These are phyloP conservation scores for Notiomystis cincta DNA, from an alignment of 2,113 vertebrate genomes.

Conservation along the genomic window DNA sequence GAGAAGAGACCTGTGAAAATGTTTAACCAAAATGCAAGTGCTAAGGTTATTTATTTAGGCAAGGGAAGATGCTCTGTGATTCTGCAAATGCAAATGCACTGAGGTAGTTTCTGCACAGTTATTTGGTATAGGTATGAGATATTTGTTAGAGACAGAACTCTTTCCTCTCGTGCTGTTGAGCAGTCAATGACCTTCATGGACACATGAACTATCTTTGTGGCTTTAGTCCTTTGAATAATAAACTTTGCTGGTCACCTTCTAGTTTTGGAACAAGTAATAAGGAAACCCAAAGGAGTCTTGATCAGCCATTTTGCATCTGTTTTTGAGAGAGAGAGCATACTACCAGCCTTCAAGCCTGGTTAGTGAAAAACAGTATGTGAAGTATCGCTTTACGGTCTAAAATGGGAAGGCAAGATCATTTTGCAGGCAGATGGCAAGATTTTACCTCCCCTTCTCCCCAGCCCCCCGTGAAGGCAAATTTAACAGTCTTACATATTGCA, in stretches of 20 bases:
- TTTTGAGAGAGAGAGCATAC: not conserved
- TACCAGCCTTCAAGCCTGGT: not conserved
- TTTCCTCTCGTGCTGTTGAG: not conserved
- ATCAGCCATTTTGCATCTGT: not conserved
- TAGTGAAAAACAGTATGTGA: not conserved
- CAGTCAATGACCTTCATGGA: not conserved
- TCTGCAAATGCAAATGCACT: not conserved
- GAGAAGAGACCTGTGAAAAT: not conserved
- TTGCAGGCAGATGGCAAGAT: not conserved
- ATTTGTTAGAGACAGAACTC: not conserved
- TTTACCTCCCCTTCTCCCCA: not conserved
- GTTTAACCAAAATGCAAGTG: not conserved
- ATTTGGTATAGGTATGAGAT: not conserved
- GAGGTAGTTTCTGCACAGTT: not conserved
- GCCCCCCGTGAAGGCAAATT: fast-evolving
- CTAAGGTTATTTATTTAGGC: not conserved
- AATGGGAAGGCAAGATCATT: not conserved
- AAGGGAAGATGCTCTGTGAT: not conserved
- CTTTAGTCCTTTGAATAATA: not conserved
- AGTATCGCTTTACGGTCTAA: not conserved
- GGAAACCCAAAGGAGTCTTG: not conserved
- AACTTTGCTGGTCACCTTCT: not conserved
- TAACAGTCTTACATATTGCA: not conserved
- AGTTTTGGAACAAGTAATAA: not conserved
- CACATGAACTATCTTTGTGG: not conserved